Evolutionary conservation across 2,113 vertebrate genomes (phyloP).

Genomic region (Apodemus speciosus): DNA sequence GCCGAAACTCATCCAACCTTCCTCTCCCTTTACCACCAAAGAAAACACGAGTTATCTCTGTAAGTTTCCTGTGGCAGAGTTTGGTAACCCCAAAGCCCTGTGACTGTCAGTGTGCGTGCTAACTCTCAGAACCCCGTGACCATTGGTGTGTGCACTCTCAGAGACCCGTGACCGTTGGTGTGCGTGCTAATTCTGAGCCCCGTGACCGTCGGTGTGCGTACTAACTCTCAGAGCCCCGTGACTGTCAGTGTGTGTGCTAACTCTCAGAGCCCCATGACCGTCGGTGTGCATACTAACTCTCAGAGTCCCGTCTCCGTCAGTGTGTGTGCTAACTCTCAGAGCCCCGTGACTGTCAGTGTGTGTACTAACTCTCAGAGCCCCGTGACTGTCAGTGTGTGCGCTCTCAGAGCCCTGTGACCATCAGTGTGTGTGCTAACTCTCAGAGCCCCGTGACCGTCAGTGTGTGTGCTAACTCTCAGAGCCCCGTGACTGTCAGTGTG

Average conservation of each 20-base stretch:
- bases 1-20: constrained; percentile 90
- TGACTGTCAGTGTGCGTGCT: not conserved
- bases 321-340: not conserved
- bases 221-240: too few species aligned
- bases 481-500: not conserved
- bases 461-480: not conserved
- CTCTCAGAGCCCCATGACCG: too few species aligned
- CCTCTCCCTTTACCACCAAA: constrained; percentile 97
- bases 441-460: not conserved
- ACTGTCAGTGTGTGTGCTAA: too few species aligned
- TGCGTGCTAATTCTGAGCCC: too few species aligned
- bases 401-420: not conserved
- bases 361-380: not conserved
- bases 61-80: constrained; percentile 81
- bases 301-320: too few species aligned
- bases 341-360: not conserved
- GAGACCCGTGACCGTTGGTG: too few species aligned
- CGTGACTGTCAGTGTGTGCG: not conserved
- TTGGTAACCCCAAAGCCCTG: not conserved
- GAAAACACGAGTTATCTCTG: constrained; percentile 90
- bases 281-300: too few species aligned
- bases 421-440: not conserved
- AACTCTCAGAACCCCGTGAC: too few species aligned
- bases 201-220: too few species aligned
- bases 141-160: too few species aligned